A percentile compares a stretch with the other conserved stretches of the same genome.
Conservation (phyloP, 2,888 invertebrate genomes). For the Bhutanitis thaidina region DNA sequence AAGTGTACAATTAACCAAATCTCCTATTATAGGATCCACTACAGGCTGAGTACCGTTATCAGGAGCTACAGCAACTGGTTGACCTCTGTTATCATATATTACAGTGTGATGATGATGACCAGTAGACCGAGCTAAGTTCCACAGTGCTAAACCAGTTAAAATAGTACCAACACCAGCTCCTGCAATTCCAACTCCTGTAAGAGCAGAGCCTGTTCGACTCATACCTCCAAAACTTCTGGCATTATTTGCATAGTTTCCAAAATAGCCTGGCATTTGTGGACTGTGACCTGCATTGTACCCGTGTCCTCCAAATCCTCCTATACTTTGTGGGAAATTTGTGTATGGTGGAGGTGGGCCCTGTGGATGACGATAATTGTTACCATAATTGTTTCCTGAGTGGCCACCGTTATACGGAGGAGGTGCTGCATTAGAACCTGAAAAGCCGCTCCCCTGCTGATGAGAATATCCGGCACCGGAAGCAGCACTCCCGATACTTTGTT, state of each 20-base stretch:
- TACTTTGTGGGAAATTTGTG: constrained; percentile 37
- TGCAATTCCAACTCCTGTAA: constrained; percentile 66
- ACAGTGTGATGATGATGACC: constrained; percentile 64
- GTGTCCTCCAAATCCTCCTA: constrained; percentile 41
- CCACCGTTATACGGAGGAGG: constrained; percentile 47
- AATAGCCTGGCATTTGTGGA: constrained; percentile 63
- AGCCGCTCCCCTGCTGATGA: constrained; percentile 32
- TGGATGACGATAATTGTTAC: constrained; percentile 49
- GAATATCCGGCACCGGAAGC: constrained; percentile 21
- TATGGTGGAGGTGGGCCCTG: constrained; percentile 61
- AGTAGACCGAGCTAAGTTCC: constrained; percentile 74
- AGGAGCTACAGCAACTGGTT: constrained; percentile 66
- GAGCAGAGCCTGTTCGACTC: constrained; percentile 52
- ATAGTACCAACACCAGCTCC: constrained; percentile 72
- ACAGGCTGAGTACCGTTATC: constrained; percentile 48
- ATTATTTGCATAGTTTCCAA: constrained; percentile 55
- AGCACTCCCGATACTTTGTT: constrained; percentile 19
- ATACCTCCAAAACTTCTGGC: constrained; percentile 52
- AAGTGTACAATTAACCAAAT: constrained; percentile 68
- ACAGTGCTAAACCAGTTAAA: constrained; percentile 69
- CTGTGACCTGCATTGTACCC: constrained; percentile 43
- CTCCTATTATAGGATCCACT: constrained; percentile 58
- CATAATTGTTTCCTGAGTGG: constrained; percentile 39
- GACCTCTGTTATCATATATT: constrained; percentile 69
- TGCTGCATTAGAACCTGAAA: constrained; percentile 41